Base-by-base conservation (phyloP, 2,113 vertebrate species). In the Salminus brasiliensis region DNA sequence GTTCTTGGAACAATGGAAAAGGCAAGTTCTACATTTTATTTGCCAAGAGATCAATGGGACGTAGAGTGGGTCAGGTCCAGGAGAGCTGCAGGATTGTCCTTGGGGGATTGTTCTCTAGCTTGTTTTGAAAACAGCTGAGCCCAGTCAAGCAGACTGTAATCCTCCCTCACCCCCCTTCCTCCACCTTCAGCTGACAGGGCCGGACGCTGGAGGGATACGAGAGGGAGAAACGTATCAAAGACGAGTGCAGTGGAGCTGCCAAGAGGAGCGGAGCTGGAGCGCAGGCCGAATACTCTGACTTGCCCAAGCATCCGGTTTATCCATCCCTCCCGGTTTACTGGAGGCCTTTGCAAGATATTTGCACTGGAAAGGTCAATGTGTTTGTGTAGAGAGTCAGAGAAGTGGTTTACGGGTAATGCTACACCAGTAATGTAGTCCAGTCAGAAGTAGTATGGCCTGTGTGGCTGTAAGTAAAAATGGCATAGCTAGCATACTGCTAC, bases 51-150 rank as follows among this genome's bases (percentile, higher is more conserved):
- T 78, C 65, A 74, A 55, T 62, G 62, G 52, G 47, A 34, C n/a
- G 39, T 12, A 65, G 57, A 55, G 23, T 18, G 34, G 13, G n/a
- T 32, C 65, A 73, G 30, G 32, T 55, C 43, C 55, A 63, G 34
- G 41, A 67, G 43, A 2, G 1, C 23, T 36, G 34, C n/a, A 21
- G n/a, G 39, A 25, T 25, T 7, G 41, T 59, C 76, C 52, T 71
- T 70, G 32, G 60, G 71, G 71, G 32, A 53, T 63, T 74, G 62
- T 43, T 36, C n/a, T 5, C 27, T 52, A 0, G 53, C 43, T n/a
- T 72, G 49, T 82, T n/a, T 57, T 18, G 34, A 82, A 76, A 69
- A 29, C 70, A 74, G 32, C 71, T 47, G 39, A 73, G 55, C 60
- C 41, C 36, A 18, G 25, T 55, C 32, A n/a, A 55, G 8, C 60